Conservation (phyloP, 2,113 vertebrate species). For the Suncus etruscus region DNA sequence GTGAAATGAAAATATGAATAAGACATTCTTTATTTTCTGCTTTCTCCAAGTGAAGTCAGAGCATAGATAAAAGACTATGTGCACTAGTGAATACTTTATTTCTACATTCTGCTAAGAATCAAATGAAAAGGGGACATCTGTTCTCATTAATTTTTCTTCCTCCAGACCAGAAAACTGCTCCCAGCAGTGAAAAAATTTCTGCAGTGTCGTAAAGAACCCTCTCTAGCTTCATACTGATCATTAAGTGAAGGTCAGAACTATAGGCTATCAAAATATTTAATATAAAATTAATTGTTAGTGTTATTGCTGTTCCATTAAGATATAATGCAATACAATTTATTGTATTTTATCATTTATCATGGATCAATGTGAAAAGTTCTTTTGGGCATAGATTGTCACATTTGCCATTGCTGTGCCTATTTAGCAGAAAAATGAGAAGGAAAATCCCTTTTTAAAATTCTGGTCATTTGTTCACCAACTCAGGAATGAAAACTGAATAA, state of each 20-base stretch:
- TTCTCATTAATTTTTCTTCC: slow-evolving; percentile 37
- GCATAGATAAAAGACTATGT: slow-evolving; percentile 48
- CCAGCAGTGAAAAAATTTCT: not conserved
- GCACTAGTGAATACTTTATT: slow-evolving; percentile 46
- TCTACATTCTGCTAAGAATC: slow-evolving; percentile 47
- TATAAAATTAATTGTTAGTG: not conserved
- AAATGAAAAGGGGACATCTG: slow-evolving; percentile 64
- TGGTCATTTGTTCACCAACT: no score
- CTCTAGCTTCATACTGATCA: slow-evolving; percentile 28
- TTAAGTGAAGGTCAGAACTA: not conserved
- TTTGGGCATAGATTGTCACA: no score
- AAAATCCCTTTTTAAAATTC: no score
- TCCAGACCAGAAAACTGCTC: slow-evolving; percentile 1
- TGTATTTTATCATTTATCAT: no score
- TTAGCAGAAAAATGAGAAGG: no score
- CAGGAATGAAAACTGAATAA: no score
- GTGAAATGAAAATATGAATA: slow-evolving; percentile 66
- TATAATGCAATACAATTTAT: no score
- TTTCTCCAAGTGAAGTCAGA: slow-evolving; percentile 57
- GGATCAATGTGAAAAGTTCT: no score
- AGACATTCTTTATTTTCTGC: slow-evolving; percentile 49
- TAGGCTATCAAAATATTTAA: not conserved
- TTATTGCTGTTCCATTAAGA: no score
- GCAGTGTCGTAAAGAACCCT: not conserved
- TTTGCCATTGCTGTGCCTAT: no score